Evolutionary conservation across 2,797 vertebrate species (phyloP).

Genomic region (Coluber constrictor): DNA sequence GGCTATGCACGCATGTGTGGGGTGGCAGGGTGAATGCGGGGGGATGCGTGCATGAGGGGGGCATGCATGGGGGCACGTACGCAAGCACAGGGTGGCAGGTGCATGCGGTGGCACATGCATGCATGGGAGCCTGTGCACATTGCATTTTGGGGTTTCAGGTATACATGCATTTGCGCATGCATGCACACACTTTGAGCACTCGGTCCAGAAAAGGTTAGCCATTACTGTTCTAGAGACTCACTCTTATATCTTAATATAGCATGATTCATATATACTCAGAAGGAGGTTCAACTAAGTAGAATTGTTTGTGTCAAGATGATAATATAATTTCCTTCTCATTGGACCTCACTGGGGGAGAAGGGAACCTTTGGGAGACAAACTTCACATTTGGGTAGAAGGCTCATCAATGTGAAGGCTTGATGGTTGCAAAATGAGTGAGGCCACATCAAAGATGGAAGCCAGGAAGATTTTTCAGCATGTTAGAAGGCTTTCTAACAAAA

Average conservation of each 20-base stretch:
- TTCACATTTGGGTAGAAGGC: not conserved
- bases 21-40: too few species aligned
- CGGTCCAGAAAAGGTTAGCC: too few species aligned
- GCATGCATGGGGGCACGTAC: too few species aligned
- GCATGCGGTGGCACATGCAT: too few species aligned
- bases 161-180: too few species aligned
- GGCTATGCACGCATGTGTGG: too few species aligned
- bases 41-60: too few species aligned
- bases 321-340: not conserved
- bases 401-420: not conserved
- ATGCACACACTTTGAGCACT: too few species aligned
- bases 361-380: not conserved
- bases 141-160: too few species aligned
- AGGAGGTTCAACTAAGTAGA: not conserved
- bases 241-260: not conserved
- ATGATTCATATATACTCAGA: not conserved
- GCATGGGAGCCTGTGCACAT: too few species aligned
- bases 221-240: not conserved
- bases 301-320: not conserved
- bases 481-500: not conserved
- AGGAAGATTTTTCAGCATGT: not conserved
- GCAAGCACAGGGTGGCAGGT: too few species aligned
- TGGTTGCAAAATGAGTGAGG: not conserved
- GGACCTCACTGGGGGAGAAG: not conserved
- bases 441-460: not conserved